A percentile compares a stretch with the other conserved stretches of the same genome.
Evolutionary conservation across 2,113 vertebrate genomes (phyloP).

Genomic region (Myodes glareolus): DNA sequence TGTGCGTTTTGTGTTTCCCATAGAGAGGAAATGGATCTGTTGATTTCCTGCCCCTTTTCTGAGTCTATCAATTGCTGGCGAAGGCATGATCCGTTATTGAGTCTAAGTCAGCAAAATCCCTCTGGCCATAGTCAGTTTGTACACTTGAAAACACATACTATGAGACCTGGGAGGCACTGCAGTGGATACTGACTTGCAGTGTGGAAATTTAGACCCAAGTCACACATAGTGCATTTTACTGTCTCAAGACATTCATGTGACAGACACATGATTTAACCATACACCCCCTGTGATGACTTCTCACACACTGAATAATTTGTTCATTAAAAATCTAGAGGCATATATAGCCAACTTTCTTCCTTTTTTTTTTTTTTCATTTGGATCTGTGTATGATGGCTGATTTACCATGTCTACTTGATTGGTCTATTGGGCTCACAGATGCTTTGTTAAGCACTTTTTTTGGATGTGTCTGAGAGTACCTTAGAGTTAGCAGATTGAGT

Average conservation of each 20-base stretch:
- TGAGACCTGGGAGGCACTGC: background rate
- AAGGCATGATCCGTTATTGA: constrained; percentile 29
- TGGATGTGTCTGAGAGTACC: background rate
- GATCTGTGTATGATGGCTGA: background rate
- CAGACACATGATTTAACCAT: background rate
- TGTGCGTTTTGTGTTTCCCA: constrained; percentile 61
- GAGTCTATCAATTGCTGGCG: constrained; percentile 48
- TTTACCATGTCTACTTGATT: background rate
- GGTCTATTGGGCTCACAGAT: background rate
- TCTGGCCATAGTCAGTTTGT: background rate
- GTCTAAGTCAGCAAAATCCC: constrained; percentile 50
- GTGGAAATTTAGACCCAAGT: background rate
- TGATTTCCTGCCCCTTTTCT: background rate
- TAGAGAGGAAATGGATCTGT: constrained; percentile 50
- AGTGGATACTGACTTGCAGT: background rate
- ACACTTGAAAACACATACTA: background rate
- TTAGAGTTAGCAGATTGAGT: background rate
- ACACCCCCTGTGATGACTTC: background rate
- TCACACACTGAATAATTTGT: background rate
- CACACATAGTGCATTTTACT: background rate
- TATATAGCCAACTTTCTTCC: background rate
- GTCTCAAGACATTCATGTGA: background rate
- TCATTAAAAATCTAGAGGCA: background rate
- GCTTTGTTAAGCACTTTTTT: background rate
- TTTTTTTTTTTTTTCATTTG: background rate